A percentile compares a stretch with the other conserved stretches of the same genome.
phyloP scores from a whole-genome alignment of 2,113 vertebrate species.

The Macquaria ambigua region DNA sequence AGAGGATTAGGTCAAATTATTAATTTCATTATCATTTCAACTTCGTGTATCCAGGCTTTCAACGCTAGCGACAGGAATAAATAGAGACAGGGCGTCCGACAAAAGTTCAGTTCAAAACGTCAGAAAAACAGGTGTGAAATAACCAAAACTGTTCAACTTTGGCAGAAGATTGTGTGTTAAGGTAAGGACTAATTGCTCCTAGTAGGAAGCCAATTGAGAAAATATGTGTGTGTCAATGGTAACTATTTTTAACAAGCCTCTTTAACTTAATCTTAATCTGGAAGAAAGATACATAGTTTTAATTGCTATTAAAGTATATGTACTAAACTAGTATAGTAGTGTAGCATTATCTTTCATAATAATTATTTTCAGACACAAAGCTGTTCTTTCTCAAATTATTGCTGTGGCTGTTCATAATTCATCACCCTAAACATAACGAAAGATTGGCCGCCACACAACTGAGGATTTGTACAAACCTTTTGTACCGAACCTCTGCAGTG shows the following conservation, averaged over 20 bases:
- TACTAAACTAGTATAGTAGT: background rate
- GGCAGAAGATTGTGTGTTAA: too few species aligned
- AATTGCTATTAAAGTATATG: background rate
- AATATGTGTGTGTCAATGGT: background rate
- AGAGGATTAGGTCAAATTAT: too few species aligned
- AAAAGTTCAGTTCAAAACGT: too few species aligned
- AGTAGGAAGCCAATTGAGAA: too few species aligned
- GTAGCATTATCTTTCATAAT: background rate
- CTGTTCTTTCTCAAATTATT: background rate
- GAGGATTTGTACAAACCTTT: conserved; percentile 33
- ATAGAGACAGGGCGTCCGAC: too few species aligned
- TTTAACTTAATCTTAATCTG: background rate
- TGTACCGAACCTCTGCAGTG: conserved; percentile 2
- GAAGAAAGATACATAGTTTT: background rate
- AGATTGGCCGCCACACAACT: background rate
- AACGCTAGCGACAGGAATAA: too few species aligned
- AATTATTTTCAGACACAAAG: background rate
- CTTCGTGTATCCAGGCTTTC: too few species aligned
- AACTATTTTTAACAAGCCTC: background rate
- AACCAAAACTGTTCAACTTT: background rate
- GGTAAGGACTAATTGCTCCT: background rate
- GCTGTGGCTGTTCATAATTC: background rate
- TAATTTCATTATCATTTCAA: too few species aligned
- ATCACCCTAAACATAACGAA: conserved; percentile 30
- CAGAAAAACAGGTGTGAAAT: too few species aligned